Evolutionary conservation across 2,113 vertebrate genomes (phyloP), one percentile per base, ranked within the genome.

Genomic region (Speoplatyrhinus poulsoni): DNA sequence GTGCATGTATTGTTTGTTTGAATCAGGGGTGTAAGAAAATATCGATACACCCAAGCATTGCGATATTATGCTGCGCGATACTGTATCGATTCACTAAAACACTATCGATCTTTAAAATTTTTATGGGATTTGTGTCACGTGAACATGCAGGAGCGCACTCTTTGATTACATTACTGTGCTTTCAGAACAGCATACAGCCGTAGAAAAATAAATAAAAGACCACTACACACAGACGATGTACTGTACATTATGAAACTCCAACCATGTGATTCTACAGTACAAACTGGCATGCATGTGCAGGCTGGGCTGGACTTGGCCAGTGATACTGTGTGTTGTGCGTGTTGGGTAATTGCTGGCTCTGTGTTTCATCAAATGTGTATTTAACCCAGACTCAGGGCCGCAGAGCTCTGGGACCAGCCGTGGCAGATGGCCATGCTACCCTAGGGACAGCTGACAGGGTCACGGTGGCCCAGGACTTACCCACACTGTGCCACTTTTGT

Each of bases 341-440:
- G 50, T 9, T n/a, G 70, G 46, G 47, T 88, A 72, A 81, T 82
- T 89, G 47, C 59, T 73, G 77, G 70, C 67, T 63, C 17, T 67
- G 75, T 72, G 67, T 73, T 74, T 77, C 79, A 73, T 83, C 80
- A 83, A 76, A 86, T 84, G 79, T 86, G 80, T 81, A 84, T 87
- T 90, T 89, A 90, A 89, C 85, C 84, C 67, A 48, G 72, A 79
- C 73, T 65, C 71, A 41, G 66, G 67, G 48, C 68, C 64, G 16
- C 17, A 12, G 84, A 87, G 85, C 81, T 76, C 83, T 46, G 32
- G 75, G 70, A 87, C 85, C 82, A 72, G 76, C 75, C 46, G 13
- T 77, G 81, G 72, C 89, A 92, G 89, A 90, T 92, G 90, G 86
- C 72, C 65, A 11, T 13, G 61, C 57, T 48, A 49, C 58, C 80